Base-by-base conservation (phyloP, 2,113 vertebrate genomes). In the Rhagologus leucostigma region DNA sequence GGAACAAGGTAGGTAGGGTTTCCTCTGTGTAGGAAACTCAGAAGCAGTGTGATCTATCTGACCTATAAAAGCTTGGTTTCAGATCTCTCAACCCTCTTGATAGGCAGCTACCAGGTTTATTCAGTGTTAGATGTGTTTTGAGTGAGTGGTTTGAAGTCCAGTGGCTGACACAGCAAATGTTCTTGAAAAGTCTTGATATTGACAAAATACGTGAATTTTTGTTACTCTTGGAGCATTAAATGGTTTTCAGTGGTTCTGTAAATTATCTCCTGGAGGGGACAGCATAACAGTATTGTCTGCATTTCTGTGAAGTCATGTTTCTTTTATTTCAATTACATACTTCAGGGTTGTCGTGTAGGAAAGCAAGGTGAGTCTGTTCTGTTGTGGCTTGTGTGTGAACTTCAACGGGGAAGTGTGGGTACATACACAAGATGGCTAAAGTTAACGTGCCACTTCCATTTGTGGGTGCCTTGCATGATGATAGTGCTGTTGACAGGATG, bases 401-500 rank as follows among this genome's bases (percentile, higher is more conserved):
- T 93, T 91, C 33, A 71, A 39, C 22, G 68, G 75, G 59, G 46
- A 85, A 75, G 75, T 63, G 42, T 29, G 71, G 30, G 42, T 74
- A n/a, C 5, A 3, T 30, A 32, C 18, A 19, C 13, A 86, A 53
- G 67, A 79, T 24, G 12, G 44, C 63, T 70, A 6, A 78, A 93
- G 78, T 64, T 90, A 73, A 87, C 21, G 33, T 62, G 50, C 67
- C 60, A n/a, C 92, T 93, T 95, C 39, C 88, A 83, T 80, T 82
- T 92, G 84, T 74, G 78, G 78, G 44, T 90, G 35, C 52, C 70
- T 63, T 88, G 63, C 47, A 53, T 78, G 90, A 67, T 35, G 63
- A 92, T 39, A 77, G 68, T 32, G 42, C 70, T 94, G 84, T 71
- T 93, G 75, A 85, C 95, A 96, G 95, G 92, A 94, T 69, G 52